These are phyloP conservation scores for Eurypyga helias DNA, from an alignment of 2,113 vertebrate species.

Conservation along the genomic window DNA sequence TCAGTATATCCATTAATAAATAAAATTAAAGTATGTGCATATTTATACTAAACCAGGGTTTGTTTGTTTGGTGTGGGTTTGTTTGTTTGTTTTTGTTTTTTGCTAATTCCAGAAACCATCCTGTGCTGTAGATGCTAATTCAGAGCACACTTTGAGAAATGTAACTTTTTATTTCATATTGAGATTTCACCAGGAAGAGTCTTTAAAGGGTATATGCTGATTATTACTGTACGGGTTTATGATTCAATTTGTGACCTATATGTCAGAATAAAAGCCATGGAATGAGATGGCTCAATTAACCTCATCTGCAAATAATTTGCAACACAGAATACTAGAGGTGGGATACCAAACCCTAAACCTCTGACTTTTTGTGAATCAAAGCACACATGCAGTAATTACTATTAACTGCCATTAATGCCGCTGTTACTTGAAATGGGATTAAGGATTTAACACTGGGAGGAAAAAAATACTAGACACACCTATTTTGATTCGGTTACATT, in stretches of 20 bases:
- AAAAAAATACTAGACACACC: neutral
- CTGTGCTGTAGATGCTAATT: neutral
- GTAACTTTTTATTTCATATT: neutral
- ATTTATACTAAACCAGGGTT: neutral
- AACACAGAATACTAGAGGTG: neutral
- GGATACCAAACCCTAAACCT: slow-evolving; percentile 9
- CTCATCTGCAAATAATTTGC: slow-evolving; percentile 47
- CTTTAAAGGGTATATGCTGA: slow-evolving; percentile 6
- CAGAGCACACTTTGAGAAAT: neutral
- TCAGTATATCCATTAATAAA: neutral
- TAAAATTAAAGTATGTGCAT: neutral
- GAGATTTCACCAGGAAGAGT: neutral
- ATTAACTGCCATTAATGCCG: slow-evolving; percentile 21
- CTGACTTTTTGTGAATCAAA: slow-evolving; percentile 24
- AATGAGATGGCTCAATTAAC: slow-evolving; percentile 43
- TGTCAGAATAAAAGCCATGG: slow-evolving; percentile 5
- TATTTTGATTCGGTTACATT: neutral
- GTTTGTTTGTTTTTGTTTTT: too few species aligned
- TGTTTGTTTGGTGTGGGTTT: too few species aligned
- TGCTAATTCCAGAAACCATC: neutral
- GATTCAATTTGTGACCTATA: slow-evolving; percentile 20
- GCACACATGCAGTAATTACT: slow-evolving; percentile 8
- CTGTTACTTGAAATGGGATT: slow-evolving; percentile 26
- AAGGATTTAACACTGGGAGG: slow-evolving; percentile 15
- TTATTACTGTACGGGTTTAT: neutral